A percentile compares a stretch with the other conserved stretches of the same genome.
Conservation (phyloP, 2,888 invertebrate genomes). For the Oxycera nigricornis region DNA sequence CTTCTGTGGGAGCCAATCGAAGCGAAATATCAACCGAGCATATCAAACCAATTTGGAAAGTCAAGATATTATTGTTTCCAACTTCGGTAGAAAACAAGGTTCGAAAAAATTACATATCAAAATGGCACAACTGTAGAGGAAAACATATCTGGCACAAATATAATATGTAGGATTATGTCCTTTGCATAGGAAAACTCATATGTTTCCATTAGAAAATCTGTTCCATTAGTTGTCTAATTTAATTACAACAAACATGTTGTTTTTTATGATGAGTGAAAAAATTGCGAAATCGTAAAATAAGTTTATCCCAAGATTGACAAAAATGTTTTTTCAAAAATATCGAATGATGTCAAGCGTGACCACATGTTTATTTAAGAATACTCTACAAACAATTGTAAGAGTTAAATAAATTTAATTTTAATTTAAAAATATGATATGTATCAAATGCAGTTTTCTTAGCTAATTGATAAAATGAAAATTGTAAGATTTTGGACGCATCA, state of each 20-base stretch:
- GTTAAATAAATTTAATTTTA: conserved; percentile 24
- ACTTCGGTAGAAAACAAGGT: neutral
- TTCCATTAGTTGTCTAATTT: conserved; percentile 36
- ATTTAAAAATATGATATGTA: neutral
- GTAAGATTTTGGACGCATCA: neutral
- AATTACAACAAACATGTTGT: neutral
- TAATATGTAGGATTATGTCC: conserved; percentile 23
- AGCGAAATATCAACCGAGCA: conserved; percentile 9
- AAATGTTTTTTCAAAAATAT: neutral
- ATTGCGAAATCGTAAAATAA: conserved; percentile 19
- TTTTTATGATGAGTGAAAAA: conserved; percentile 6
- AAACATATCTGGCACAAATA: conserved; percentile 3
- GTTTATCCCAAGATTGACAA: neutral
- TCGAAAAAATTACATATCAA: neutral
- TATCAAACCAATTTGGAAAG: conserved; percentile 1
- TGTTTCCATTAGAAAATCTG: conserved; percentile 17
- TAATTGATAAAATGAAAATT: neutral
- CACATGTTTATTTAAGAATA: conserved; percentile 34
- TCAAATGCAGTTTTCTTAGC: conserved; percentile 24
- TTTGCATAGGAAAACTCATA: conserved; percentile 16
- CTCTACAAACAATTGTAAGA: conserved; percentile 28
- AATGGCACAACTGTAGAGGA: neutral
- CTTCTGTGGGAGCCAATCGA: neutral
- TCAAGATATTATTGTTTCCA: neutral
- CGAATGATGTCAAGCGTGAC: conserved; percentile 3